A percentile compares a stretch with the other conserved stretches of the same genome.
phyloP scores from a whole-genome alignment of 2,888 invertebrate species.

The Blomia tropicalis region DNA sequence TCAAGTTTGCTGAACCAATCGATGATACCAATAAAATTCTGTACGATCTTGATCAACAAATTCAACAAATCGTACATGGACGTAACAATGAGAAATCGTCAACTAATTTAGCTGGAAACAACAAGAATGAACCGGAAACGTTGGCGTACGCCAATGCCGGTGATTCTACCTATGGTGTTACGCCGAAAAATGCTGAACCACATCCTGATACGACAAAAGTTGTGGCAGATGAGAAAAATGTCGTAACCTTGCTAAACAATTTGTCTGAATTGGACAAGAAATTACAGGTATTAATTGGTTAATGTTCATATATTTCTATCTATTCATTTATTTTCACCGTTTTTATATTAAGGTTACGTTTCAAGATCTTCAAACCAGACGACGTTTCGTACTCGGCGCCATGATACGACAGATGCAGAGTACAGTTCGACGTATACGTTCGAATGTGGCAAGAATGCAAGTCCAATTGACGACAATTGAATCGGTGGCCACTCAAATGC shows the following conservation, averaged over 20 bases:
- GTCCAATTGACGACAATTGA: constrained; percentile 9
- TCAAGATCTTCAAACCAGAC: constrained; percentile 15
- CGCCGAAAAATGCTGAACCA: not conserved
- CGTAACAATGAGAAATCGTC: not conserved
- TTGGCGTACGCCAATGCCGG: not conserved
- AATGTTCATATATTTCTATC: not conserved
- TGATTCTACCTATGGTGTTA: not conserved
- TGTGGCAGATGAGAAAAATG: not conserved
- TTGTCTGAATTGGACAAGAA: not conserved
- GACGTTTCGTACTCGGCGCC: constrained; percentile 21
- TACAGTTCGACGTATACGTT: constrained; percentile 20
- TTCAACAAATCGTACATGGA: not conserved
- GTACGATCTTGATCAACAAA: constrained; percentile 21
- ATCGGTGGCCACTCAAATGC: not conserved
- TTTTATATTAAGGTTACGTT: constrained; percentile 18
- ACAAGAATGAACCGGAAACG: too few species aligned
- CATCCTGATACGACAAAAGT: not conserved
- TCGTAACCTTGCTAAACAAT: not conserved
- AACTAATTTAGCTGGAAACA: not conserved
- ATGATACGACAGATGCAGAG: constrained; percentile 23
- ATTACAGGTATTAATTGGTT: not conserved
- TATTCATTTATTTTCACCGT: not conserved
- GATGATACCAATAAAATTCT: constrained; percentile 19
- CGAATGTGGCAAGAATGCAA: constrained; percentile 18
- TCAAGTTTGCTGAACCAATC: constrained; percentile 5